Base-by-base conservation (phyloP, 1,140 invertebrate species). In the Temnothorax nylanderi region DNA sequence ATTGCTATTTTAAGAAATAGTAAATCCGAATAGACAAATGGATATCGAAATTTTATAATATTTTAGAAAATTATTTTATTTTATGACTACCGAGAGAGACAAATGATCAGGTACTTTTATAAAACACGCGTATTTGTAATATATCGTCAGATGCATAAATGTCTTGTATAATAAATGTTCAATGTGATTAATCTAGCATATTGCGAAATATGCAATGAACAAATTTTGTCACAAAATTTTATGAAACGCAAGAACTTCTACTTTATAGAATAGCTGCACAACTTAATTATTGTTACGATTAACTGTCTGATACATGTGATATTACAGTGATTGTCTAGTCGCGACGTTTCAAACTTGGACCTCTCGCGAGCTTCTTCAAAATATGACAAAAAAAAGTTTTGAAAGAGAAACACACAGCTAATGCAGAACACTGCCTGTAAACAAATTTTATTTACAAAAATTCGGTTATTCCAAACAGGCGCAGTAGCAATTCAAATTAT, bases 271-370 rank as follows among this genome's bases (percentile, higher is more conserved):
- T 34, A n/a, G 60, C 18, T 78, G 1, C 44, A 34, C 18, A 44
- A 64, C 13, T 77, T 69, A 71, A 71, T 18, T 81, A 71, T 3
- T 44, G 34, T 81, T 71, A 71, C 5, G 21, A 47, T 51, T 80
- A 44, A 49, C 1, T 64, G 4, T 32, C 13, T 16, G 49, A 71
- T 56, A 58, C 10, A 81, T 88, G 69, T 72, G 41, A 80, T 88
- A 88, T 60, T 67, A 71, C 2, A 75, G 18, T 37, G 5, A 75
- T 54, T 75, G 58, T 89, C 88, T 89, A 89, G 69, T 89, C 87
- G 76, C 75, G 51, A 16, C 54, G 21, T 60, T 65, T 74, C 54
- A 65, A 71, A 32, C 21, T 89, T 76, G n/a, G 21, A 37, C 0
- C 51, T n/a, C 2, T 56, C 37, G 44, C n/a, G 34, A 58, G 10